A percentile compares a stretch with the other conserved stretches of the same genome.
Conservation (phyloP, 1,140 invertebrate genomes). For the Lamellibrachia luymesi region DNA sequence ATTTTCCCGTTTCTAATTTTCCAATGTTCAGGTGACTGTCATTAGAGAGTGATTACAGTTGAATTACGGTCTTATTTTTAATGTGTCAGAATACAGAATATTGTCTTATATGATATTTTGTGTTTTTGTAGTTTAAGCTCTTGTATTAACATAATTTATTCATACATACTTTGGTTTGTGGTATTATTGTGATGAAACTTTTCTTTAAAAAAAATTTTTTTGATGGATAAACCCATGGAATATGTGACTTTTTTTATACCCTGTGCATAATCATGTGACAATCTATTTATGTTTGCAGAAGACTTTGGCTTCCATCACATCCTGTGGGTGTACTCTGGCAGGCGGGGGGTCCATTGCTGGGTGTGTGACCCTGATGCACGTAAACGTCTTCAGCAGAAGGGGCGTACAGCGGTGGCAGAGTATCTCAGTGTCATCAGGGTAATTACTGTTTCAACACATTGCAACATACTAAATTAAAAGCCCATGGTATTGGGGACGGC, state of each 20-base stretch:
- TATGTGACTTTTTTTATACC: not conserved
- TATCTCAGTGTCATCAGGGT: constrained; percentile 70
- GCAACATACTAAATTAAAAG: too few species aligned
- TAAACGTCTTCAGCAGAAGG: constrained; percentile 68
- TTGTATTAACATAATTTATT: constrained; percentile 49
- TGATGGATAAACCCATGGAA: not conserved
- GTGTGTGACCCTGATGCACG: constrained; percentile 82
- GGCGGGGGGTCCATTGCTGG: constrained; percentile 97
- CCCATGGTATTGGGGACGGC: too few species aligned
- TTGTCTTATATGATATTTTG: not conserved
- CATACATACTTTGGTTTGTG: constrained; percentile 3
- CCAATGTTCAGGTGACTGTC: not conserved
- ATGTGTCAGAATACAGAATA: not conserved
- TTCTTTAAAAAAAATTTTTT: not conserved
- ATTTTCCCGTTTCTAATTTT: constrained; percentile 7
- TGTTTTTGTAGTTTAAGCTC: constrained; percentile 19
- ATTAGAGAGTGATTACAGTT: not conserved
- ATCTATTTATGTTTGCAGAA: constrained; percentile 55
- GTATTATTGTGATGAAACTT: not conserved
- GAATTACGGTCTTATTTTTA: constrained; percentile 5
- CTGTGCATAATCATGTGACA: too few species aligned
- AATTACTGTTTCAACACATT: not conserved
- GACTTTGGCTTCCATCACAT: constrained; percentile 92
- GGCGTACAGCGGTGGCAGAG: constrained; percentile 75
- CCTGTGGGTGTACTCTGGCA: constrained; percentile 96